These are phyloP conservation scores for Pterocles burchelli DNA, from an alignment of 2,113 vertebrate genomes.

Conservation along the genomic window DNA sequence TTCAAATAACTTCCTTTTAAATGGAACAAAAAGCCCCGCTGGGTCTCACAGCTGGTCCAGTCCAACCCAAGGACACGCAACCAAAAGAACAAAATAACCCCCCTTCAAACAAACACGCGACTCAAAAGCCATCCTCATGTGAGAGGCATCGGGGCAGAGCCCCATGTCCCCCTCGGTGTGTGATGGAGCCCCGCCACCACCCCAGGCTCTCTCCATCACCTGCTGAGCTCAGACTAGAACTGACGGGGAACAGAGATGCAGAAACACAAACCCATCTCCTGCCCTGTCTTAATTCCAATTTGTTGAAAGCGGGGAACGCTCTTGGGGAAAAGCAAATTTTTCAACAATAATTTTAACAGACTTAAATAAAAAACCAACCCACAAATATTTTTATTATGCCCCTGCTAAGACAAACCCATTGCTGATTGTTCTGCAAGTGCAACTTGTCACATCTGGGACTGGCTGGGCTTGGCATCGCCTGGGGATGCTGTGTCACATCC, in stretches of 20 bases:
- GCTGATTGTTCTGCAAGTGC: background rate
- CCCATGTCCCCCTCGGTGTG: fast-evolving
- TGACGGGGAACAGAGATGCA: fast-evolving
- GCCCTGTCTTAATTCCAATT: background rate
- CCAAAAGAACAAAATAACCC: background rate
- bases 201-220: background rate
- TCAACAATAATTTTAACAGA: background rate
- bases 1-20: background rate
- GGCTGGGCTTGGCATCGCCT: background rate
- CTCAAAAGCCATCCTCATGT: background rate
- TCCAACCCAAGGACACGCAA: background rate
- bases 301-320: background rate
- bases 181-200: background rate
- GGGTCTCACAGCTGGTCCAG: background rate
- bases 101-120: background rate
- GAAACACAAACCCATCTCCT: background rate
- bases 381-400: background rate
- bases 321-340: no score
- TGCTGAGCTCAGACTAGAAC: background rate
- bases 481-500: fast-evolving
- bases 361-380: background rate
- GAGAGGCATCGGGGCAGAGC: background rate
- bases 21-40: background rate
- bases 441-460: fast-evolving
- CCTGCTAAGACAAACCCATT: no score